Conservation (phyloP, 2,797 vertebrate species). For the Onychomys torridus region DNA sequence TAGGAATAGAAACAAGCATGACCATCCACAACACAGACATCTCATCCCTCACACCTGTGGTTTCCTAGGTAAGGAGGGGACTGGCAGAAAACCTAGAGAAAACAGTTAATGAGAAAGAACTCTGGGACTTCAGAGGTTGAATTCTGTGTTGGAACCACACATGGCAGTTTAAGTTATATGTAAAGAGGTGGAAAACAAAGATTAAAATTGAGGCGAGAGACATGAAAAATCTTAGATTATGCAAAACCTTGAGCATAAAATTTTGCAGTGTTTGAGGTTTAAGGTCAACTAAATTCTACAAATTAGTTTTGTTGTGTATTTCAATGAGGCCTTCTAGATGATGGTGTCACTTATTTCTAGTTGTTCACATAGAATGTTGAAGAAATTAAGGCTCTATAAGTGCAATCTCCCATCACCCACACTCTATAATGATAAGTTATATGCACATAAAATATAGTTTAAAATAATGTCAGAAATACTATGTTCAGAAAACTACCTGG, state of each 20-base stretch:
- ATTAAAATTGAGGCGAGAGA: background rate
- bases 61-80: background rate
- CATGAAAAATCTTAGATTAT: background rate
- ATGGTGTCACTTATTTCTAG: background rate
- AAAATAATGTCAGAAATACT: background rate
- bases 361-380: background rate
- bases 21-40: background rate
- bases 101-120: background rate
- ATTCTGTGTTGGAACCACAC: background rate
- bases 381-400: background rate
- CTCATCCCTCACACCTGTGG: background rate
- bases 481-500: background rate
- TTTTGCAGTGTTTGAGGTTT: background rate
- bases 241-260: background rate
- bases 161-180: background rate
- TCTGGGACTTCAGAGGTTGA: background rate
- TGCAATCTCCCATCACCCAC: background rate
- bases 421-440: background rate
- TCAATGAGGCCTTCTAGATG: background rate
- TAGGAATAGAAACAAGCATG: constrained; percentile 51
- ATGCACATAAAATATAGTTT: background rate
- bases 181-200: background rate
- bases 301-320: background rate
- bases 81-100: background rate
- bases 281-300: background rate